Percentiles rank a stretch among this genome's conserved stretches.
These are phyloP conservation scores for Ploceus nigricollis DNA, from an alignment of 2,113 vertebrate genomes.

Conservation along the genomic window DNA sequence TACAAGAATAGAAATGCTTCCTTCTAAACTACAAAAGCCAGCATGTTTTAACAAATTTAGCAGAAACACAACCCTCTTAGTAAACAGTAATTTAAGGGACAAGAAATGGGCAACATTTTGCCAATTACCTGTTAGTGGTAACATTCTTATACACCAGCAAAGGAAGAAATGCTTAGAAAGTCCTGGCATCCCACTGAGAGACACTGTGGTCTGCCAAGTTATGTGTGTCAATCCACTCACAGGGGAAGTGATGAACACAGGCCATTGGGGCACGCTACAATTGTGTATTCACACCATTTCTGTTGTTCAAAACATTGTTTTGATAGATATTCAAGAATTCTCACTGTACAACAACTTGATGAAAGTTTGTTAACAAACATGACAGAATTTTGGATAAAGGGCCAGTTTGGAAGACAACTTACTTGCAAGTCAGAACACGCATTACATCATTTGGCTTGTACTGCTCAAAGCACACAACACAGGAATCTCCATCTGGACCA, in stretches of 20 bases:
- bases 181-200: neutral
- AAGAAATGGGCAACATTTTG: neutral
- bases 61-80: neutral
- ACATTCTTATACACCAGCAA: neutral
- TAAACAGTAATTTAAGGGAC: neutral
- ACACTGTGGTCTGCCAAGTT: neutral
- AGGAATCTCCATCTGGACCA: conserved; percentile 79
- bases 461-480: conserved; percentile 89
- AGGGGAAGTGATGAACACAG: neutral
- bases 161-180: neutral
- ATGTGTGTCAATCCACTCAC: neutral
- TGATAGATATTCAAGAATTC: neutral
- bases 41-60: neutral
- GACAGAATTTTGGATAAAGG: neutral
- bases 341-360: neutral
- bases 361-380: neutral
- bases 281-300: neutral
- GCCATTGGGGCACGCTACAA: neutral
- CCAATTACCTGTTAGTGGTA: neutral
- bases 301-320: neutral
- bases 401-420: conserved; percentile 57
- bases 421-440: conserved; percentile 90
- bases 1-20: neutral
- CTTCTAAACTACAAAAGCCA: neutral
- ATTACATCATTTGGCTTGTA: conserved; percentile 87